Evolutionary conservation across 2,888 invertebrate species (phyloP).

Genomic region (Drosophila mulleri): DNA sequence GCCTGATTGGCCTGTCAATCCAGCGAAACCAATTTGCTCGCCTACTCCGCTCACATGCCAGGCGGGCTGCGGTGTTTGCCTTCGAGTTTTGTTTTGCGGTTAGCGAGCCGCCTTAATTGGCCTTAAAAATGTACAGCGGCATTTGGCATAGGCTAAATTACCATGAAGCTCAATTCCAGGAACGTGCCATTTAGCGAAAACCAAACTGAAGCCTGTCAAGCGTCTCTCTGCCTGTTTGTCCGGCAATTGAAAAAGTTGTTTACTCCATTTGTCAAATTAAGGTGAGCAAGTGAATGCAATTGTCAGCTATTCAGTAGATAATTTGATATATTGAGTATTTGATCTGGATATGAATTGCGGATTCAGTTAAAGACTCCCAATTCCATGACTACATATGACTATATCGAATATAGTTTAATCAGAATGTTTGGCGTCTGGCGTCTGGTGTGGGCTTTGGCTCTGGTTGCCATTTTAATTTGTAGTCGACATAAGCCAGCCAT

Average conservation of each 20-base stretch:
- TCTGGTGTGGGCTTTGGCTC: neutral
- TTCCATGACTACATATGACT: too few relatives aligned
- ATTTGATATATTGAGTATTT: neutral
- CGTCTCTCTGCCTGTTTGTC: neutral
- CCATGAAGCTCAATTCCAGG: conserved; percentile 18
- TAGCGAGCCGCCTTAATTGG: conserved; percentile 33
- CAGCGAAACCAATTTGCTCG: neutral
- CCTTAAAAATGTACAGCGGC: conserved; percentile 26
- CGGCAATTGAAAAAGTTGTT: neutral
- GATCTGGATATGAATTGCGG: neutral
- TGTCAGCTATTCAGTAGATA: neutral
- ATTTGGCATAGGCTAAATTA: conserved; percentile 6
- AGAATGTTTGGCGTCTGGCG: neutral
- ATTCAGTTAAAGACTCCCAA: too few relatives aligned
- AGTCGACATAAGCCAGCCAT: conserved; percentile 32
- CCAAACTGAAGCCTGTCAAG: neutral
- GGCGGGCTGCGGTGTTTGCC: conserved; percentile 7
- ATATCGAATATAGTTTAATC: neutral
- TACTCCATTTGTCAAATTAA: conserved; percentile 14
- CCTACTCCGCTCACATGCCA: neutral
- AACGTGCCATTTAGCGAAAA: conserved; percentile 12
- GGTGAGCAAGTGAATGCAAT: conserved; percentile 6
- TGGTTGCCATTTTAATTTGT: conserved; percentile 25
- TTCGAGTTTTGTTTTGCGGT: conserved; percentile 1
- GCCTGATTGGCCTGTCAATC: conserved; percentile 4